phyloP scores from a whole-genome alignment of 2,888 invertebrate species.

The Pyralis farinalis region DNA sequence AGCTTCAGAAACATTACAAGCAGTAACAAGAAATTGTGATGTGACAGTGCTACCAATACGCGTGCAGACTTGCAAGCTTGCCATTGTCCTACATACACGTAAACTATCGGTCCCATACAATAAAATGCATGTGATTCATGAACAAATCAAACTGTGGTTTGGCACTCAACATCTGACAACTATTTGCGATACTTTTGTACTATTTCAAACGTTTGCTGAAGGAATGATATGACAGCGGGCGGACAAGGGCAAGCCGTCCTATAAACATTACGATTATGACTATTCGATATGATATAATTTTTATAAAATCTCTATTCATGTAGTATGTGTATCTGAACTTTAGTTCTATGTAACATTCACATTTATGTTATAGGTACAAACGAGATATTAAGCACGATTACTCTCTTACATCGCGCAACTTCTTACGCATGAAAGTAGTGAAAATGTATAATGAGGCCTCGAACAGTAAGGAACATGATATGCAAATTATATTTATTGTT shows the following conservation, averaged over 20 bases:
- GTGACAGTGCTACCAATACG: constrained; percentile 31
- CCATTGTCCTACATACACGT: constrained; percentile 44
- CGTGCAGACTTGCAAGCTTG: constrained; percentile 36
- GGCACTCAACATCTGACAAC: constrained; percentile 58
- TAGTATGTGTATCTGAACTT: constrained; percentile 37
- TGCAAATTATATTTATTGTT: constrained; percentile 38
- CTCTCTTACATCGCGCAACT: constrained; percentile 29
- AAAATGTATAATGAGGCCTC: constrained; percentile 15
- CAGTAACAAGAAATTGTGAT: no score
- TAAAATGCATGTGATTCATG: constrained; percentile 21
- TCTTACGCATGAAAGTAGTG: constrained; percentile 36
- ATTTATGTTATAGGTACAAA: constrained; percentile 54
- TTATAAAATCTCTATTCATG: constrained; percentile 42
- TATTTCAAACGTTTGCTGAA: constrained; percentile 41
- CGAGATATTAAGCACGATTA: constrained; percentile 41
- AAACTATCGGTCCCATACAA: constrained; percentile 32
- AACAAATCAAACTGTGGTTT: constrained; percentile 47
- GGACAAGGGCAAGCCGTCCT: constrained; percentile 60
- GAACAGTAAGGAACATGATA: constrained; percentile 27
- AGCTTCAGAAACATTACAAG: no score
- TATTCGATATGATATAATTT: constrained; percentile 40
- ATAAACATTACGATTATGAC: constrained; percentile 29
- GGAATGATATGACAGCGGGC: constrained; percentile 21
- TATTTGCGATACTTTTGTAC: constrained; percentile 45
- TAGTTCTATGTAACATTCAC: constrained; percentile 52